Evolutionary conservation across 92 coral and sea anemone genomes (phyloP).

Genomic region (Palythoa caribaeorum): DNA sequence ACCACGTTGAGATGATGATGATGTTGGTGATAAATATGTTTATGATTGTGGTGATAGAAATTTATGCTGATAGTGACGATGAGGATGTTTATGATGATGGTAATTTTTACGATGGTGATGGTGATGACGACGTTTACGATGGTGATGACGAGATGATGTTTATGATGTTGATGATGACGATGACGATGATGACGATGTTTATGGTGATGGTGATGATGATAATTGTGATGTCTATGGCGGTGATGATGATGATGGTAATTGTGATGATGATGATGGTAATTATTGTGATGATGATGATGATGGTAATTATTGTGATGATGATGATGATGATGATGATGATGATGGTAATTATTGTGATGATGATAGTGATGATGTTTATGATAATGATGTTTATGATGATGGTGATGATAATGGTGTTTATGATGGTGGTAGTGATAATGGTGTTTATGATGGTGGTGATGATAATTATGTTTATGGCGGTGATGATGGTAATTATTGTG

Average conservation of each 20-base stretch:
- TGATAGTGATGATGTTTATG: too few species aligned
- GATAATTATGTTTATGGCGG: background rate
- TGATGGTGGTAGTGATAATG: background rate
- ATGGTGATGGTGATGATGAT: too few species aligned
- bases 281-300: background rate
- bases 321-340: background rate
- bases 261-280: background rate
- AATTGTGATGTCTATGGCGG: background rate
- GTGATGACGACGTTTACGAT: too few species aligned
- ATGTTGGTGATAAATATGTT: background rate
- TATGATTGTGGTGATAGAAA: too few species aligned
- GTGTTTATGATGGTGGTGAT: too few species aligned
- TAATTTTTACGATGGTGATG: too few species aligned
- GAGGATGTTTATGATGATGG: too few species aligned
- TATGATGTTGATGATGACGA: too few species aligned
- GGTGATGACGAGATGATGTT: too few species aligned
- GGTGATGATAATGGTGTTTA: background rate
- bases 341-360: background rate
- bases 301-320: background rate
- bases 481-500: background rate
- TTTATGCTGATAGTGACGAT: too few species aligned
- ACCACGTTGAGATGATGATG: background rate
- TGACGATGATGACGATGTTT: too few species aligned
- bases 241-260: background rate
- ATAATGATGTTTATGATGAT: too few species aligned